Base-by-base conservation (phyloP, 2,797 vertebrate genomes). In the Emys orbicularis region DNA sequence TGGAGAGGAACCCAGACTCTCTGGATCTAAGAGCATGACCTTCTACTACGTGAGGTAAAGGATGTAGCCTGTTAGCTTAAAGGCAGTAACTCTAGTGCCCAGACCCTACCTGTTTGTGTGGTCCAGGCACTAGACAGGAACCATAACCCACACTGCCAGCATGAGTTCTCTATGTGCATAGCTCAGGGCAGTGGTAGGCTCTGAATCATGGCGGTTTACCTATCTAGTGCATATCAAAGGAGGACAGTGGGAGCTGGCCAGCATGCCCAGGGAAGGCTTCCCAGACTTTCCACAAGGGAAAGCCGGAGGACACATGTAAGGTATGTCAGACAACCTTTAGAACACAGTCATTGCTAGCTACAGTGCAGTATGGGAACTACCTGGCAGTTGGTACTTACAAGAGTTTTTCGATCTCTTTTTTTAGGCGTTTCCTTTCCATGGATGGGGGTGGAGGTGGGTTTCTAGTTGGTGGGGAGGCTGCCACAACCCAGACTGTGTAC, bases 401-500 rank as follows among this genome's bases (percentile, higher is more conserved):
- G 18, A 98, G 96, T 87, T 97, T 98, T 97, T 97, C 79, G 23
- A 98, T 90, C 88, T 98, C 97, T 96, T 97, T 98, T 94, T 97
- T 98, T 13, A 98, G 83, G 9, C 1, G 74, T 93, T 97, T 98
- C 94, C 97, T 98, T 95, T 98, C 97, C 98, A 98, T 98, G 92
- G 44, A n/a, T 41, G 50, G 85, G 90, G 44, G 44, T 44, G 44
- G 18, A 1, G 89, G 12, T 3, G 5, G 56, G 53, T 93, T 31
- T 91, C 15, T 79, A 41, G 49, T 68, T 89, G 47, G 84, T 57
- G 53, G 49, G 81, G 49, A 93, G 31, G 56, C 87, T 44, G 47
- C 65, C 57, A 81, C 41, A 84, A 90, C 56, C 81, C 77, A 93
- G 65, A 34, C 74, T 68, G 61, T 41, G 84, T 81, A 72, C 2